Evolutionary conservation across 2,797 vertebrate species (phyloP).

Genomic region (Chrysocyon brachyurus): DNA sequence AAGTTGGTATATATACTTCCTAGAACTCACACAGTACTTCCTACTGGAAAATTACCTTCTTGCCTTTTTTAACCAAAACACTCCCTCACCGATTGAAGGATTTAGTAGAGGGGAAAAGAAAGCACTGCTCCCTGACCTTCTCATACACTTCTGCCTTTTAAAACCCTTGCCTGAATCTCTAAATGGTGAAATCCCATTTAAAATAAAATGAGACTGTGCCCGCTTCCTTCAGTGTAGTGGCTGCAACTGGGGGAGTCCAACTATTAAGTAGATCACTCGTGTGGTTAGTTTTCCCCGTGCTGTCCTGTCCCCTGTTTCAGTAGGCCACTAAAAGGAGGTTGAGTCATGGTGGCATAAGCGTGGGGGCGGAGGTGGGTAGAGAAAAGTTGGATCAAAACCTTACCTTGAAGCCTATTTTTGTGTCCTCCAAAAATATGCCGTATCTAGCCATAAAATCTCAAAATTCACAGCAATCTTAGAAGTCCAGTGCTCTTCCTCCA

Average conservation of each 20-base stretch:
- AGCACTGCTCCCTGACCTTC: neutral
- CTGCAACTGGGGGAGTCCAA: neutral
- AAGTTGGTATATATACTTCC: accelerated
- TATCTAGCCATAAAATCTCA: neutral
- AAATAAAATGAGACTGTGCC: neutral
- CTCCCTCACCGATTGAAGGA: neutral
- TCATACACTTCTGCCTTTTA: neutral
- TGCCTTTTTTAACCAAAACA: neutral
- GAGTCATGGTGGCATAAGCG: neutral
- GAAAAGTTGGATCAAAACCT: neutral
- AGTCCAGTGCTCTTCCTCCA: neutral
- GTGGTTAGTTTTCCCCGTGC: neutral
- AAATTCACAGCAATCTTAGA: neutral
- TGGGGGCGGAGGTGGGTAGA: accelerated
- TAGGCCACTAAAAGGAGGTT: neutral
- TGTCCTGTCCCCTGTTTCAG: neutral
- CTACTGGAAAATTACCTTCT: neutral
- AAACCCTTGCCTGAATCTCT: neutral
- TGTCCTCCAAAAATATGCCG: neutral
- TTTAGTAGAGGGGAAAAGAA: neutral
- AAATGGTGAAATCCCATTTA: neutral
- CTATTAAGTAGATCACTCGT: accelerated
- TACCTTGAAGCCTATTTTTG: neutral
- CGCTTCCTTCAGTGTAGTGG: neutral
- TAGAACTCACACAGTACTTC: neutral